Percentiles rank a stretch among this genome's conserved stretches.
phyloP scores from a whole-genome alignment of 2,888 invertebrate species.

The Saturnia pavonia region DNA sequence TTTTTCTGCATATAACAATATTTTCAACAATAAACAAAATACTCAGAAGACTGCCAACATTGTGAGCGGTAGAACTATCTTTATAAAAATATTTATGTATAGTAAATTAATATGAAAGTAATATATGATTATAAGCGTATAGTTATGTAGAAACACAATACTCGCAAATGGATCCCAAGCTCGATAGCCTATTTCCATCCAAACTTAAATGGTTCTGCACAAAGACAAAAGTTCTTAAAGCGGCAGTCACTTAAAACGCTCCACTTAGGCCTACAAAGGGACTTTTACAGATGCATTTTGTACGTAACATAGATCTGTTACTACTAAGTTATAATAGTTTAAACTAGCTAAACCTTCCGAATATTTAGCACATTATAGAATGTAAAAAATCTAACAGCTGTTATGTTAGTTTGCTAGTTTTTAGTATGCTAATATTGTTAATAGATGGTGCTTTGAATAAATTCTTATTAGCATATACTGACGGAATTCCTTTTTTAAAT shows the following conservation, averaged over 20 bases:
- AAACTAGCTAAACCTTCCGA: neutral
- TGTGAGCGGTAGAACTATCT: too few species aligned
- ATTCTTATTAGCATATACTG: too few species aligned
- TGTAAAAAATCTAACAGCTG: too few species aligned
- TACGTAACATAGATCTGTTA: conserved; percentile 16
- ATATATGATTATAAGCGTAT: neutral
- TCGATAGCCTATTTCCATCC: conserved; percentile 67
- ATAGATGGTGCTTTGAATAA: too few species aligned
- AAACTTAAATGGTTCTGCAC: conserved; percentile 58
- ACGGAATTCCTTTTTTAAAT: too few species aligned
- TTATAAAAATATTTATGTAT: too few species aligned
- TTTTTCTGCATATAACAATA: too few species aligned
- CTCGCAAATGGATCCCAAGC: conserved; percentile 52
- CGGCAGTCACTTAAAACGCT: conserved; percentile 66
- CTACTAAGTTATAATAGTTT: conserved; percentile 15
- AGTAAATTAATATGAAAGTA: neutral
- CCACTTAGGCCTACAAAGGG: conserved; percentile 68
- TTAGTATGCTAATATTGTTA: too few species aligned
- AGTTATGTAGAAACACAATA: conserved; percentile 8
- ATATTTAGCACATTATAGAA: too few species aligned
- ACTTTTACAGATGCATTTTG: conserved; percentile 50
- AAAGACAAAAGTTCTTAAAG: conserved; percentile 69
- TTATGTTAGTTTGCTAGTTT: too few species aligned
- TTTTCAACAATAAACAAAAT: too few species aligned
- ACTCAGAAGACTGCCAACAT: too few species aligned